Conservation (phyloP, 2,113 vertebrate species). For the Fregetta grallaria region DNA sequence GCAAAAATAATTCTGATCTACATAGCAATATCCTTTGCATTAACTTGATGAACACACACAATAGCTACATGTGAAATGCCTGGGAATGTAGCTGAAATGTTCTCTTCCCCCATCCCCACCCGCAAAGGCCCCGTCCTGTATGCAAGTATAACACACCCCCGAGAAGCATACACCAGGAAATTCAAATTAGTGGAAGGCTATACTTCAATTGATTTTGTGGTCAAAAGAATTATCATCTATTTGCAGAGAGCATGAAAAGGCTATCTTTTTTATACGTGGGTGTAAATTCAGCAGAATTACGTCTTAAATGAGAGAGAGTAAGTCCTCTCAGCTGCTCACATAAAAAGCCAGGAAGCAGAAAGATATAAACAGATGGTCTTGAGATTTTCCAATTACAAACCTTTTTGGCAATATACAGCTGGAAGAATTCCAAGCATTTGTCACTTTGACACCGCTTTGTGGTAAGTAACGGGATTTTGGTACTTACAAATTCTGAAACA, state of each 20-base stretch:
- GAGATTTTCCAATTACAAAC: slow-evolving; percentile 52
- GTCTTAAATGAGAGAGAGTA: neutral
- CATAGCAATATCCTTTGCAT: neutral
- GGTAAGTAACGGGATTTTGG: neutral
- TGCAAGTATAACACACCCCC: neutral
- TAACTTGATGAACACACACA: neutral
- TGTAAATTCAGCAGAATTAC: slow-evolving; percentile 30
- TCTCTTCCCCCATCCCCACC: neutral
- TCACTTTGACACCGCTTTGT: neutral
- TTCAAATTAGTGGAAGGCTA: neutral
- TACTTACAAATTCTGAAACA: slow-evolving; percentile 4
- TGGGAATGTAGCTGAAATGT: neutral
- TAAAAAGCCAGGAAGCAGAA: slow-evolving; percentile 3
- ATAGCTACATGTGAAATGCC: neutral
- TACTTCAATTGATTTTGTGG: neutral
- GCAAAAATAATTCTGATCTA: neutral
- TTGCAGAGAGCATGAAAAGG: slow-evolving; percentile 15
- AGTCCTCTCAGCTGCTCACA: neutral
- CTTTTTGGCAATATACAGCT: slow-evolving; percentile 41
- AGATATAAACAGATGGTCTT: slow-evolving; percentile 54
- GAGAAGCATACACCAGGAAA: neutral
- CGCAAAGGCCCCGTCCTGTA: rapidly evolving
- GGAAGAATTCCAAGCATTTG: slow-evolving; percentile 53
- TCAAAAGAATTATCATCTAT: neutral
- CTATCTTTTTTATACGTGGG: neutral